Evolutionary conservation across 2,113 vertebrate genomes (phyloP).

Genomic region (Myiozetetes cayanensis): DNA sequence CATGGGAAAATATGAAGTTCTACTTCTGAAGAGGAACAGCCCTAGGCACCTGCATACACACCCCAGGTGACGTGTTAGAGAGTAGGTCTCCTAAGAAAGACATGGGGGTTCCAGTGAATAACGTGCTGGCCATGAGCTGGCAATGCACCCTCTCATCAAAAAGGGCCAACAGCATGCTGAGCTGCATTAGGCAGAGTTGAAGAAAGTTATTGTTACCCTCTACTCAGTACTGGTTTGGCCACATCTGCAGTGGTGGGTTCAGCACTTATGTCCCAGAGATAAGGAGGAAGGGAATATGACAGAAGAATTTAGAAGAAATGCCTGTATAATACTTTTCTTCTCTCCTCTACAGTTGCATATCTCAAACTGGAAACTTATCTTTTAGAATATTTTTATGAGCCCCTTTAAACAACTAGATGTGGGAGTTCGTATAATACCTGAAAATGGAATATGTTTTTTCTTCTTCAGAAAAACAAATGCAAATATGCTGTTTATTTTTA

Average conservation of each 20-base stretch:
- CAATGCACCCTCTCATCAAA: not conserved
- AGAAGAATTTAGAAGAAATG: not conserved
- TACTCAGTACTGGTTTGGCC: not conserved
- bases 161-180: not conserved
- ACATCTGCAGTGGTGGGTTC: not conserved
- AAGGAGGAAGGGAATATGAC: not conserved
- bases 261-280: not conserved
- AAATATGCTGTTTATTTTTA: not conserved
- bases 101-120: not conserved
- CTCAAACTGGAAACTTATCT: not conserved
- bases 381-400: not conserved
- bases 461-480: not conserved
- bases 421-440: not conserved
- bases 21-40: not conserved
- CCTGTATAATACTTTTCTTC: not conserved
- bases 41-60: not conserved
- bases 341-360: not conserved
- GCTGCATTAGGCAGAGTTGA: not conserved
- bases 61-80: rapidly evolving
- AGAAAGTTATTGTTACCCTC: not conserved
- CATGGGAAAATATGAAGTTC: not conserved
- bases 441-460: not conserved
- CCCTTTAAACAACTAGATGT: not conserved
- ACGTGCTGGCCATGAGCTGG: not conserved
- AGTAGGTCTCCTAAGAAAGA: not conserved